These are phyloP conservation scores for Odontamblyopus lacepedii DNA, from an alignment of 2,797 vertebrate genomes.

Conservation along the genomic window DNA sequence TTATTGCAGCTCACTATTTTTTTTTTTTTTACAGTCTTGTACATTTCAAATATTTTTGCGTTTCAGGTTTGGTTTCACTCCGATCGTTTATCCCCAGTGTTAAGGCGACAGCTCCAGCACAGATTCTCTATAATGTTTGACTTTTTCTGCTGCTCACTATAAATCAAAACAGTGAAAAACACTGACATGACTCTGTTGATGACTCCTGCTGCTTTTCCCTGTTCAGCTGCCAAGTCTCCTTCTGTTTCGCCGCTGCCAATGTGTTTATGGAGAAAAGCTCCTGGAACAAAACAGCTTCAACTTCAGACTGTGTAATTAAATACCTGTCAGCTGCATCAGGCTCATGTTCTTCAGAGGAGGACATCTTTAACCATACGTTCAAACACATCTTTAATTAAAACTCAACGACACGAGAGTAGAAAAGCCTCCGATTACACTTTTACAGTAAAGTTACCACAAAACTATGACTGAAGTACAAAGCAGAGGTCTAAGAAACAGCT, in stretches of 20 bases:
- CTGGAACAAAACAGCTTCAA: not conserved
- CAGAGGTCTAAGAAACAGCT: too few relatives aligned
- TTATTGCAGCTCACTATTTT: too few relatives aligned
- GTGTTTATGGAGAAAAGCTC: not conserved
- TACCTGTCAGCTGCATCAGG: not conserved
- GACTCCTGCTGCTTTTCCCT: not conserved
- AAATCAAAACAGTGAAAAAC: not conserved
- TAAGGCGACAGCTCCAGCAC: not conserved
- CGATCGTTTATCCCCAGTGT: too few relatives aligned
- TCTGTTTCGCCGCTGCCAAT: not conserved
- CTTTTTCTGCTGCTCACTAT: not conserved
- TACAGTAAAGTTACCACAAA: too few relatives aligned
- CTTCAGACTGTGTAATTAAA: slow-evolving; percentile 3
- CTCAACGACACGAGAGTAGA: too few relatives aligned
- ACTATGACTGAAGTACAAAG: too few relatives aligned
- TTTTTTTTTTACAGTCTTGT: too few relatives aligned
- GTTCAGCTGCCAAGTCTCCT: not conserved
- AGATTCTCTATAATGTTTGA: not conserved
- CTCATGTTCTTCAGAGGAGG: not conserved
- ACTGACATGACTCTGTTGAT: not conserved
- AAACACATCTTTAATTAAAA: too few relatives aligned
- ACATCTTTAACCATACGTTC: not conserved
- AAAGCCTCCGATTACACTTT: too few relatives aligned
- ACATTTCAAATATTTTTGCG: too few relatives aligned
- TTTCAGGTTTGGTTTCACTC: too few relatives aligned